These are phyloP conservation scores for Pimephales promelas DNA, from an alignment of 2,113 vertebrate genomes.

Conservation along the genomic window DNA sequence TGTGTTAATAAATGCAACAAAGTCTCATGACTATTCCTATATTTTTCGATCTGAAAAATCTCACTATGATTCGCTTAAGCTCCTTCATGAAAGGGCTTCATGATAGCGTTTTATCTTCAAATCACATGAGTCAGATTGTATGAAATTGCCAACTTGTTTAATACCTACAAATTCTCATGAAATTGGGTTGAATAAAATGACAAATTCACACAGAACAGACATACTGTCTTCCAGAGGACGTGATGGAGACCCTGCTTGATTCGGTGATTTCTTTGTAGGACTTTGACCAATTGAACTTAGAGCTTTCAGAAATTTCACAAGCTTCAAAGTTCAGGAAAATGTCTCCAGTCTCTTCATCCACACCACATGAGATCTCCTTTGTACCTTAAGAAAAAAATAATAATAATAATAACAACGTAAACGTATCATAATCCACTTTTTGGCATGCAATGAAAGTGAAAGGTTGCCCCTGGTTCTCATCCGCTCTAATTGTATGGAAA, in stretches of 20 bases:
- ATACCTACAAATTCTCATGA: neutral
- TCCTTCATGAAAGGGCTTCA: too few relatives aligned
- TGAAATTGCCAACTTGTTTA: neutral
- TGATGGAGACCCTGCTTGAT: constrained; percentile 71
- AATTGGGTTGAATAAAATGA: neutral
- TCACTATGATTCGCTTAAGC: too few relatives aligned
- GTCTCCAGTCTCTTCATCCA: constrained; percentile 89
- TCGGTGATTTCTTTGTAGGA: constrained; percentile 86
- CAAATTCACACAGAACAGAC: constrained; percentile 51
- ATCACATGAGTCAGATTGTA: neutral
- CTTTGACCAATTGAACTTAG: constrained; percentile 90
- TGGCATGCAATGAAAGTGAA: neutral
- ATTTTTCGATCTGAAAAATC: neutral
- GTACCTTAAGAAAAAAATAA: constrained; percentile 74
- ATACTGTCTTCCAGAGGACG: constrained; percentile 82
- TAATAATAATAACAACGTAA: neutral
- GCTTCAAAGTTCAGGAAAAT: constrained; percentile 90
- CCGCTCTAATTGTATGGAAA: neutral
- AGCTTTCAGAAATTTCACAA: constrained; percentile 85
- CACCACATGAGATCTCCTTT: constrained; percentile 85
- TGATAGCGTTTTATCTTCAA: neutral
- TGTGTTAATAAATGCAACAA: neutral
- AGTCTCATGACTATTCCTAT: neutral
- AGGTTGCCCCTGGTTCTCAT: neutral
- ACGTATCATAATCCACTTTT: neutral